Evolutionary conservation across 2,113 vertebrate genomes (phyloP).

Genomic region (Apodemus sylvaticus): DNA sequence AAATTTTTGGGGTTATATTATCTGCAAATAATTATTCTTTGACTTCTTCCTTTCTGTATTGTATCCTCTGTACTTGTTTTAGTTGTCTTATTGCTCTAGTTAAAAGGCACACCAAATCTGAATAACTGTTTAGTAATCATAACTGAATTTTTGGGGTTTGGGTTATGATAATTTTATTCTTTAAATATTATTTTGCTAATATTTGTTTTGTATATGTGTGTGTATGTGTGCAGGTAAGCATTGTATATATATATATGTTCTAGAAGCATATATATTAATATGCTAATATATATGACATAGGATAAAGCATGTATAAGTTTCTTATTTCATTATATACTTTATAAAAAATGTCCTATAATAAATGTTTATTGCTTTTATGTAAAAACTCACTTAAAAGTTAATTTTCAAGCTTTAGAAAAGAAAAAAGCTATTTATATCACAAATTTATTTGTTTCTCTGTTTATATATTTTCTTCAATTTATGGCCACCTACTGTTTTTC

Average conservation of each 20-base stretch:
- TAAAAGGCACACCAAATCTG: not conserved
- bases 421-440: not conserved
- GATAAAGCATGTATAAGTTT: not conserved
- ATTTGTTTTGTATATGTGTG: not conserved
- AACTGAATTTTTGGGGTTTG: not conserved
- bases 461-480: conserved; percentile 30
- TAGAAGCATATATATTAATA: not conserved
- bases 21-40: not conserved
- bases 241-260: not conserved
- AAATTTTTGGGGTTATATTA: not conserved
- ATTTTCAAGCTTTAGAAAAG: not conserved
- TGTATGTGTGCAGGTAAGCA: not conserved
- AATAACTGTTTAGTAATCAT: not conserved
- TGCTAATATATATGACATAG: not conserved
- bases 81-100: not conserved
- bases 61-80: not conserved
- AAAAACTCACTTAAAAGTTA: not conserved
- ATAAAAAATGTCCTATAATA: not conserved
- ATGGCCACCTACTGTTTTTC: not conserved
- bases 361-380: not conserved
- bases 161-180: not conserved
- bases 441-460: not conserved
- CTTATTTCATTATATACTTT: not conserved
- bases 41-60: not conserved
- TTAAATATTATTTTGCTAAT: not conserved